A percentile compares a stretch with the other conserved stretches of the same genome.
Evolutionary conservation across 2,113 vertebrate species (phyloP).

Genomic region (Tragelaphus scriptus): DNA sequence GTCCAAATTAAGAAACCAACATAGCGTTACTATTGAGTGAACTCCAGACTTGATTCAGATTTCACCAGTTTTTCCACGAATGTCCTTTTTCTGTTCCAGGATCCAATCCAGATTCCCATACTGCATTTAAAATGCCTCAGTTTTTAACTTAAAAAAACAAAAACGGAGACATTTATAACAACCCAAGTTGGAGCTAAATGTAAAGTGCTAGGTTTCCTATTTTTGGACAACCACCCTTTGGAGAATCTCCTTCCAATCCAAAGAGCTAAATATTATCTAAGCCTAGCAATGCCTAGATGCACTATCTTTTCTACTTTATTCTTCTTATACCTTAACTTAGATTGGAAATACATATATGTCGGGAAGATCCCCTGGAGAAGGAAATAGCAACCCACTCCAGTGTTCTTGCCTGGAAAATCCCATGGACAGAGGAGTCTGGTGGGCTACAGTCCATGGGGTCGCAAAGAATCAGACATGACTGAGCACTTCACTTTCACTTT

Average conservation of each 20-base stretch:
- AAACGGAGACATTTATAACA: slow-evolving; percentile 31
- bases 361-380: background rate
- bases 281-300: background rate
- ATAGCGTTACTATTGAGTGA: background rate
- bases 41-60: slow-evolving; percentile 4
- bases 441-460: background rate
- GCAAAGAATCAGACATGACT: background rate
- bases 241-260: background rate
- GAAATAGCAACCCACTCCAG: background rate
- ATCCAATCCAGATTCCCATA: background rate
- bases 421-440: background rate
- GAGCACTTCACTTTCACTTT: background rate
- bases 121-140: background rate
- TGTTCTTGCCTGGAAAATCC: background rate
- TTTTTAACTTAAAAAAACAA: slow-evolving; percentile 27
- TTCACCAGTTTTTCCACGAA: background rate
- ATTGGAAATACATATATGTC: background rate
- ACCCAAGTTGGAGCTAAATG: background rate
- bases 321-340: background rate
- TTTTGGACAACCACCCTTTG: background rate
- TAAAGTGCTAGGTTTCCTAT: background rate
- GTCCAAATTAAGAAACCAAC: background rate
- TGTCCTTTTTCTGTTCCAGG: background rate
- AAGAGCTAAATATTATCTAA: background rate
- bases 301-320: background rate